Conservation (phyloP, 2,113 vertebrate species). For the Brachyhypopomus occidentalis region DNA sequence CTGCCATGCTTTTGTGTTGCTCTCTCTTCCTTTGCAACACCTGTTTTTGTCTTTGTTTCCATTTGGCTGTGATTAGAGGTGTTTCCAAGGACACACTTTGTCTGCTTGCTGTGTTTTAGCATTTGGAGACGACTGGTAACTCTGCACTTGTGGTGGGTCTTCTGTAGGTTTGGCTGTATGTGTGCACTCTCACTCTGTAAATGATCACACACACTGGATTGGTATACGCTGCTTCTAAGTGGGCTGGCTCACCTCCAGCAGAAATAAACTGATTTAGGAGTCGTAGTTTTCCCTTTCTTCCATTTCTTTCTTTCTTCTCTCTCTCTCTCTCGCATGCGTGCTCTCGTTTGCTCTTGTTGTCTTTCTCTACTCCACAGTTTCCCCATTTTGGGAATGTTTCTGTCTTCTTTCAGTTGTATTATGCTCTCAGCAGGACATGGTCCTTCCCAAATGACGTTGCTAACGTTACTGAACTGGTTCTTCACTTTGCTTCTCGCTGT, state of each 20-base stretch:
- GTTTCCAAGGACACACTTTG: neutral
- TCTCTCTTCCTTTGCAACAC: neutral
- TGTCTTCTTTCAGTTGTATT: constrained; percentile 2
- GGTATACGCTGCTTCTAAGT: neutral
- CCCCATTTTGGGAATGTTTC: neutral
- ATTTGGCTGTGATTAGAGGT: neutral
- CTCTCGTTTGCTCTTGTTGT: neutral
- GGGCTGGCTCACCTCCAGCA: neutral
- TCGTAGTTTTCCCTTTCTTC: neutral
- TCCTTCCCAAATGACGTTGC: neutral
- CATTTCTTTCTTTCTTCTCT: neutral
- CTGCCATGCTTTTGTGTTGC: neutral
- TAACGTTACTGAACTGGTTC: constrained; percentile 11
- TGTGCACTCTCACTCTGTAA: neutral
- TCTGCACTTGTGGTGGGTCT: neutral
- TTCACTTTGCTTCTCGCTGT: constrained; percentile 19
- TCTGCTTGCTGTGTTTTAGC: neutral
- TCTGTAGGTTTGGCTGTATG: neutral
- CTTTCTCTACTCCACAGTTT: neutral
- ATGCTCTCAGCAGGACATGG: neutral
- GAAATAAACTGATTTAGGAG: neutral
- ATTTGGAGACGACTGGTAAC: neutral
- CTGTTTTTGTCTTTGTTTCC: neutral
- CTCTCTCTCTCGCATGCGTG: too few species aligned
- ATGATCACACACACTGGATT: neutral